Evolutionary conservation across 2,113 vertebrate species (phyloP).

Genomic region (Rhabdornis inornatus): DNA sequence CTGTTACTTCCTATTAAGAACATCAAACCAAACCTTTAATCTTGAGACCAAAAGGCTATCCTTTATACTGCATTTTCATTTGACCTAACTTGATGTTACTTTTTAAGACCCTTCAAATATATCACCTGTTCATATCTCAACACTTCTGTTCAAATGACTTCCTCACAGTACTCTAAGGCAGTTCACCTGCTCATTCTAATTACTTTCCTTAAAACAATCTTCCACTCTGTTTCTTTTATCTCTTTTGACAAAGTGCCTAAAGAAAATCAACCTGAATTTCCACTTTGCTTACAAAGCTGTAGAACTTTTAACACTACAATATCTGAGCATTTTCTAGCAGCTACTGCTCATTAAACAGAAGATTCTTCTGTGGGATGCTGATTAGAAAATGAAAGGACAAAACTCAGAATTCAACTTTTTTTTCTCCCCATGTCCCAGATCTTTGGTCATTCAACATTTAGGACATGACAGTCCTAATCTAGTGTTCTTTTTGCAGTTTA

Average conservation of each 20-base stretch:
- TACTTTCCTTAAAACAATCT: not conserved
- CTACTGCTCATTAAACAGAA: not conserved
- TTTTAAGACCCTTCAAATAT: not conserved
- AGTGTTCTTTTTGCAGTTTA: not conserved
- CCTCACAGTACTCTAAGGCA: not conserved
- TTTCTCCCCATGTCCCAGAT: fast-evolving
- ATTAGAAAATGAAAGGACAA: not conserved
- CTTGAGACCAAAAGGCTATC: not conserved
- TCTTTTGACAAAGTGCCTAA: not conserved
- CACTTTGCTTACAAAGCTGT: not conserved
- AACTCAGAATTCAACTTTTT: not conserved
- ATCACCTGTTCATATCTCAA: not conserved
- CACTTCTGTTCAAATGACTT: not conserved
- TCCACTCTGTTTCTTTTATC: not conserved
- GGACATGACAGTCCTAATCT: not conserved
- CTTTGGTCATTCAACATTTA: not conserved
- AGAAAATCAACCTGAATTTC: not conserved
- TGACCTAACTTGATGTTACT: not conserved
- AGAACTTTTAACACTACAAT: not conserved
- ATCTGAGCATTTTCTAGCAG: not conserved
- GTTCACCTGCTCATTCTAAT: not conserved
- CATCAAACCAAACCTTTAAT: not conserved
- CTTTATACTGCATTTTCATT: not conserved
- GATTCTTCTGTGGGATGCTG: not conserved
- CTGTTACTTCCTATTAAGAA: not conserved